Evolutionary conservation across 2,797 vertebrate species (phyloP).

Genomic region (Diplodus puntazzo): DNA sequence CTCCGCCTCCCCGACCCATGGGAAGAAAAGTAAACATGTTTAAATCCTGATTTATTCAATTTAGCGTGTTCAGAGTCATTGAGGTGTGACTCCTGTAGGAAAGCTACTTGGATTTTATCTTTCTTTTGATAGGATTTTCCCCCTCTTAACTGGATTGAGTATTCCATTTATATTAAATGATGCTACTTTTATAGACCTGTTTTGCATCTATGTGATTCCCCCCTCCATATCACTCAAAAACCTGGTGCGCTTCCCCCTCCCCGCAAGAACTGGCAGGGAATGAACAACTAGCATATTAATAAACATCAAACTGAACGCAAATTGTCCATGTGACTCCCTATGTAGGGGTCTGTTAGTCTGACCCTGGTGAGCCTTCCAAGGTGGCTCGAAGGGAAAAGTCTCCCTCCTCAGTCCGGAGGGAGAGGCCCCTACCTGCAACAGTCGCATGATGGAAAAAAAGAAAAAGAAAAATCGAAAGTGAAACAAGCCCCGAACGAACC

Average conservation of each 20-base stretch:
- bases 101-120: constrained; percentile 40
- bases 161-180: too few species aligned
- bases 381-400: background rate
- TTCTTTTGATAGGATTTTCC: constrained; percentile 30
- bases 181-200: too few species aligned
- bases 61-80: constrained; percentile 35
- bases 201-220: background rate
- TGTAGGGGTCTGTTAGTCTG: background rate
- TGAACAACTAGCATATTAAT: background rate
- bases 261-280: background rate
- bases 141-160: constrained; percentile 25
- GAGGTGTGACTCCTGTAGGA: constrained; percentile 32
- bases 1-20: constrained; percentile 10
- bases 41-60: constrained; percentile 37
- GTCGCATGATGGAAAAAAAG: background rate
- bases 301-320: background rate
- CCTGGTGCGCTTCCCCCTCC: background rate
- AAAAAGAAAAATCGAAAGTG: background rate
- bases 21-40: constrained; percentile 17
- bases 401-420: background rate
- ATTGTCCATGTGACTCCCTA: background rate
- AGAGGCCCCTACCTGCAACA: constrained; percentile 6
- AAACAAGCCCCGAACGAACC: background rate
- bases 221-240: too few species aligned
- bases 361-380: background rate